phyloP scores from a whole-genome alignment of 2,113 vertebrate genomes.

The Mustela lutreola region DNA sequence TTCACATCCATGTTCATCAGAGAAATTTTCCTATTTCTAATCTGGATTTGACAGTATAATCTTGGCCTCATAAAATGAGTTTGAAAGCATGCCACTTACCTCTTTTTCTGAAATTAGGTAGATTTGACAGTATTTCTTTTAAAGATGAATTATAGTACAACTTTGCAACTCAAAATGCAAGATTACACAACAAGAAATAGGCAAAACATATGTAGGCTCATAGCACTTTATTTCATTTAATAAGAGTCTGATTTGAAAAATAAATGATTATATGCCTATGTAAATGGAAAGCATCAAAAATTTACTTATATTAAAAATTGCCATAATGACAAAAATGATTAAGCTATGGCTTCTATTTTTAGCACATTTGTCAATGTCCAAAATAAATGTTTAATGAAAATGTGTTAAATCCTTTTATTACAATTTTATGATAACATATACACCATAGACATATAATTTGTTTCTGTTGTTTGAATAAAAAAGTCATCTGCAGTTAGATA shows the following conservation, averaged over 20 bases:
- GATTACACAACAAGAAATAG: not conserved
- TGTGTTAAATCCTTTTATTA: not conserved
- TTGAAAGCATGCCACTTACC: not conserved
- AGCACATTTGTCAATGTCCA: not conserved
- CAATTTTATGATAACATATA: not conserved
- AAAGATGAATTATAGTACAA: not conserved
- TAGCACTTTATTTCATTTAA: not conserved
- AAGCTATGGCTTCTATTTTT: not conserved
- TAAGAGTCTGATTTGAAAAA: not conserved
- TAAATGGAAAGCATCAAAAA: not conserved
- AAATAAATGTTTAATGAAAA: slow-evolving; percentile 16
- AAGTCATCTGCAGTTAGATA: not conserved
- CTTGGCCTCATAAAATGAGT: not conserved
- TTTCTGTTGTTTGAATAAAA: not conserved
- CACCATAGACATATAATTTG: not conserved
- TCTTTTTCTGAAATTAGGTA: not conserved
- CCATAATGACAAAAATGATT: not conserved
- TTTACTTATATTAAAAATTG: not conserved
- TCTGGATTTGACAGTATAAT: not conserved
- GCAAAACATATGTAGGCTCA: not conserved
- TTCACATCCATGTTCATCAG: not conserved
- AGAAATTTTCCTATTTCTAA: not conserved
- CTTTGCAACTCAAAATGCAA: not conserved
- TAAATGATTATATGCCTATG: not conserved
- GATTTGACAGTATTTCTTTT: not conserved